Percentiles rank a stretch among this genome's conserved stretches.
phyloP scores from a whole-genome alignment of 2,797 vertebrate species.

The Mormyrus proboscirostris region DNA sequence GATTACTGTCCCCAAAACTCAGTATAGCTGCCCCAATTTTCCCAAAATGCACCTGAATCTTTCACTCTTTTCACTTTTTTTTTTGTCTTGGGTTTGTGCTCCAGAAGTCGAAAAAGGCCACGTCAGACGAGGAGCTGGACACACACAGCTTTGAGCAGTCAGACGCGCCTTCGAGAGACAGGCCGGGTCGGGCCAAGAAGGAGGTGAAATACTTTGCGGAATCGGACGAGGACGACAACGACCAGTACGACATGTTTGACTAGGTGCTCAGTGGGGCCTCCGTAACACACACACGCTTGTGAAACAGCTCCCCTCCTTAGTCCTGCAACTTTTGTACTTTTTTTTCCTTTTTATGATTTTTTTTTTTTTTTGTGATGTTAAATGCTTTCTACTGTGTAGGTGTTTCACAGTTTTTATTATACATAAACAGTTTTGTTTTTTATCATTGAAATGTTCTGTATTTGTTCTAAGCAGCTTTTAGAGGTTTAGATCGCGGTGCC shows the following conservation, averaged over 20 bases:
- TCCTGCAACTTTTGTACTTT: conserved; percentile 97
- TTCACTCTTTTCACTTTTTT: background rate
- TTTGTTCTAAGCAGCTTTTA: conserved; percentile 92
- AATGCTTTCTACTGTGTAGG: conserved; percentile 97
- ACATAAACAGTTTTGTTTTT: conserved; percentile 78
- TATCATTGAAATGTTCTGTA: conserved; percentile 93
- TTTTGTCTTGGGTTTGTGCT: background rate
- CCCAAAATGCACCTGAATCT: background rate
- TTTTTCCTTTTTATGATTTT: conserved; percentile 69
- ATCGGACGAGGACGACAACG: conserved; percentile 79
- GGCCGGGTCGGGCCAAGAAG: conserved; percentile 83
- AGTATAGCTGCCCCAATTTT: background rate
- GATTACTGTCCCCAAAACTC: background rate
- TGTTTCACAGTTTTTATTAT: conserved; percentile 98
- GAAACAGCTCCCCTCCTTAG: conserved; percentile 69
- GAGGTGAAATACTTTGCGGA: conserved; percentile 93
- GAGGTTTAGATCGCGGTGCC: conserved; percentile 85
- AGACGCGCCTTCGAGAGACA: conserved; percentile 62
- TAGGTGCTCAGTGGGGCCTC: conserved; percentile 65
- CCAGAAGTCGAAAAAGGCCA: conserved; percentile 79
- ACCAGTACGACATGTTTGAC: conserved; percentile 84
- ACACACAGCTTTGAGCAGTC: conserved; percentile 62
- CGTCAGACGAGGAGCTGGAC: conserved; percentile 57
- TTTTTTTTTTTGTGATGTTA: conserved; percentile 87
- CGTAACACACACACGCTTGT: conserved; percentile 48